phyloP scores from a whole-genome alignment of 2,113 vertebrate species.

The Limnothrissa miodon region DNA sequence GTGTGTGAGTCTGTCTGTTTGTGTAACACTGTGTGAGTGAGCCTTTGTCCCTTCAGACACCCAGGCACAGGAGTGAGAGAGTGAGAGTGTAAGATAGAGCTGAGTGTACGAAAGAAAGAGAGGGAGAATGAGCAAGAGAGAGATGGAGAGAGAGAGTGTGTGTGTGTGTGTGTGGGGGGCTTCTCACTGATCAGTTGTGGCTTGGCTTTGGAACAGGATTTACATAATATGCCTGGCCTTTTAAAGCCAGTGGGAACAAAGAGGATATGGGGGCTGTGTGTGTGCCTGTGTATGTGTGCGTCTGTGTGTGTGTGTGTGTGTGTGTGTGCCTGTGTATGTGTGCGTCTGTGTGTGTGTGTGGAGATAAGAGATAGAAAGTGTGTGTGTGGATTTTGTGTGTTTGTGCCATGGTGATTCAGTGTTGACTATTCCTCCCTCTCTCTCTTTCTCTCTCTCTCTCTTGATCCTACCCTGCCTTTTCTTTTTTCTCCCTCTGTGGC shows the following conservation, averaged over 20 bases:
- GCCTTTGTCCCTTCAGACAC: conserved; percentile 39
- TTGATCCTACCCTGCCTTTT: background rate
- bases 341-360: conserved; percentile 5
- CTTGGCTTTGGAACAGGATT: conserved; percentile 73
- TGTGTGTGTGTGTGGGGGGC: too few relatives aligned
- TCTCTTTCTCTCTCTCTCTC: too few relatives aligned
- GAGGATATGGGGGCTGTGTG: conserved; percentile 37
- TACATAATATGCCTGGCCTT: conserved; percentile 71
- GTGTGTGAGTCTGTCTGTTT: conserved; percentile 7
- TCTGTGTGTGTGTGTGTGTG: conserved; percentile 36
- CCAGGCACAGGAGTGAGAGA: conserved; percentile 25
- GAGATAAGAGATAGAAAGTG: background rate
- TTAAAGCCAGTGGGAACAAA: conserved; percentile 25
- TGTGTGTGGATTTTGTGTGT: conserved; percentile 14
- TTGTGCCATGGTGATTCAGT: conserved; percentile 4
- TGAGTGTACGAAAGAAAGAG: conserved; percentile 36
- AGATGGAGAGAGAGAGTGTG: conserved; percentile 40
- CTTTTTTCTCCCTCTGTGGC: background rate
- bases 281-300: background rate
- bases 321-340: background rate
- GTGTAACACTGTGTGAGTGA: conserved; percentile 19
- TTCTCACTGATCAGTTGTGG: conserved; percentile 64
- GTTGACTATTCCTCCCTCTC: background rate
- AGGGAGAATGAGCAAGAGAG: conserved; percentile 34
- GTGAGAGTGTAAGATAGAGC: conserved; percentile 45